phyloP scores from a whole-genome alignment of 2,797 vertebrate genomes.

The Falco concolor region DNA sequence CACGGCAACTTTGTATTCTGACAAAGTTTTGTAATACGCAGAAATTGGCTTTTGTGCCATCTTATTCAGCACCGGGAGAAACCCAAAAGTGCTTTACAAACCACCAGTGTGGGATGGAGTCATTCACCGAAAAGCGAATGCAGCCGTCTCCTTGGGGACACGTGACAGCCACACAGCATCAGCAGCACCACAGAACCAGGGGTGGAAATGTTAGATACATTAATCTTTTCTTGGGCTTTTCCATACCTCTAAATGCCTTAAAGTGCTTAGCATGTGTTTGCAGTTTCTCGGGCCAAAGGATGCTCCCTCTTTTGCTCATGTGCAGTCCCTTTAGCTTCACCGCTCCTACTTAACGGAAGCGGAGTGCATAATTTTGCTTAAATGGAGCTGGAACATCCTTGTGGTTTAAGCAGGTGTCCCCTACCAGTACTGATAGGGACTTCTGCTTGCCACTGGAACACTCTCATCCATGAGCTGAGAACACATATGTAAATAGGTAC shows the following conservation, averaged over 20 bases:
- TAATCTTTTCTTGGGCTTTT: neutral
- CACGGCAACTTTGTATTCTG: neutral
- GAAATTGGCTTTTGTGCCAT: neutral
- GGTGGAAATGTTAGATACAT: neutral
- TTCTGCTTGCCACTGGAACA: neutral
- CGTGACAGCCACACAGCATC: neutral
- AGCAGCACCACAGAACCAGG: neutral
- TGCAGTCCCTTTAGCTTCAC: slow-evolving; percentile 2
- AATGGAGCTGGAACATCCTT: neutral
- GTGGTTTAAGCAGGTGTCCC: slow-evolving; percentile 46
- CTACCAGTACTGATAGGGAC: neutral
- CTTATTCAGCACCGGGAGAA: slow-evolving; percentile 8
- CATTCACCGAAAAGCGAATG: neutral
- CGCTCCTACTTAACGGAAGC: neutral
- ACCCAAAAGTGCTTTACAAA: slow-evolving; percentile 20
- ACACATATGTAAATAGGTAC: slow-evolving; percentile 38
- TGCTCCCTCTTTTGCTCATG: neutral
- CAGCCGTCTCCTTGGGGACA: neutral
- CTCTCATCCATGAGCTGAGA: neutral
- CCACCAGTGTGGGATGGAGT: neutral
- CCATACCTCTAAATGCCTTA: neutral
- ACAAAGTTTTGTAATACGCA: neutral
- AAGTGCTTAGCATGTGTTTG: neutral
- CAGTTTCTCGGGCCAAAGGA: neutral
- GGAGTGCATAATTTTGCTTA: slow-evolving; percentile 8